Evolutionary conservation across 1,140 invertebrate genomes (phyloP), one percentile per base, ranked within the genome.

Genomic region (Drosophila tsacasi): DNA sequence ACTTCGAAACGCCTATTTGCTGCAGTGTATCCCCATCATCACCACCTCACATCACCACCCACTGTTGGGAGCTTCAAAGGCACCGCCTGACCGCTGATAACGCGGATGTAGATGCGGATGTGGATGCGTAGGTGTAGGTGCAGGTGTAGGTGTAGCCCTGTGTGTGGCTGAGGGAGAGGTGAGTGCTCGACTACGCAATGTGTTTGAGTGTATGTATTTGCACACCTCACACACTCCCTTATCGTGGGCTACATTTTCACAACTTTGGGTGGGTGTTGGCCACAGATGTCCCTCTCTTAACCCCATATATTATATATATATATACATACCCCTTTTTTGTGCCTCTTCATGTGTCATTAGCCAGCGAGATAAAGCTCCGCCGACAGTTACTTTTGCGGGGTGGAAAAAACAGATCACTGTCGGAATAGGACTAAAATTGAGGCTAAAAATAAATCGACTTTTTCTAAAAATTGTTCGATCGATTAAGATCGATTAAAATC

Each of bases 211-310:
- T 81, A 80, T 81, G 42, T 83, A 76, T 85, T 84, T 85, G 74
- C 67, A 81, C 44, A 75, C 59, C 61, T 61, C 40, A 39, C 40
- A 74, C 59, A 44, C 46, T 21, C 46, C 39, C 73, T 62, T 76
- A 50, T 76, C 49, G 71, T 37, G 15, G 67, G 25, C 35, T 21
- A 63, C 42, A 71, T 76, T 83, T 84, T 84, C 74, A 85, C 82
- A 84, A 81, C 78, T 82, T 78, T 74, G 68, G 61, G 77, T 75
- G 83, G 82, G 82, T 85, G 82, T 85, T 85, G 82, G 78, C 82
- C 60, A 46, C 64, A 76, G 82, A 73, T 73, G 67, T 40, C 47
- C 66, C 62, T 32, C 30, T 32, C 17, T 57, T 39, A 39, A 12
- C 21, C 21, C 59, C 21, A 25, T 35, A 17, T n/a, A n/a, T n/a